Percentiles rank a stretch among this genome's conserved stretches.
These are phyloP conservation scores for Oreocharis arfaki DNA, from an alignment of 2,113 vertebrate genomes.

Conservation along the genomic window DNA sequence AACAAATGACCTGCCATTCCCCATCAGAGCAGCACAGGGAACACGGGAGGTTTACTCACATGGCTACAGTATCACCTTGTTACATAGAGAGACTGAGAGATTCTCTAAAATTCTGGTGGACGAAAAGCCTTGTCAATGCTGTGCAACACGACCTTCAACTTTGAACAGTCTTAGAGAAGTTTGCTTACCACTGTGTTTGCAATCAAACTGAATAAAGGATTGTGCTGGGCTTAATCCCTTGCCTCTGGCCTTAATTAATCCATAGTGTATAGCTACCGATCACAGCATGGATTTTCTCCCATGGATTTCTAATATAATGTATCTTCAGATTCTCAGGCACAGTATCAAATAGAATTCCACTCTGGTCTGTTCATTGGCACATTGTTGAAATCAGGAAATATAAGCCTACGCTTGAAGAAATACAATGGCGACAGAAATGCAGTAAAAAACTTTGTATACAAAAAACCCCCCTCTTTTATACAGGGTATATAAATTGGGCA, in stretches of 20 bases:
- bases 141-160: neutral
- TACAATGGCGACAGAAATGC: neutral
- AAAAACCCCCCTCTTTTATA: accelerated
- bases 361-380: neutral
- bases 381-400: neutral
- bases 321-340: neutral
- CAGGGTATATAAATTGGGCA: neutral
- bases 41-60: neutral
- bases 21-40: neutral
- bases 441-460: neutral
- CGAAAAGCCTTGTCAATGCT: neutral
- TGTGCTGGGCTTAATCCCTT: constrained; percentile 8
- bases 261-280: neutral
- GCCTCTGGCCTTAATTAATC: constrained; percentile 37
- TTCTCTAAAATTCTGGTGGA: neutral
- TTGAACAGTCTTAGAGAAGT: neutral
- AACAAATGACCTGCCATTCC: neutral
- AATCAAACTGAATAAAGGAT: constrained; percentile 8
- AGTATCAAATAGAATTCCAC: neutral
- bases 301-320: neutral
- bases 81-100: neutral
- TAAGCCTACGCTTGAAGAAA: neutral
- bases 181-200: neutral
- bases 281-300: constrained; percentile 7
- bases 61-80: neutral